Percentiles rank a stretch among this genome's conserved stretches.
Evolutionary conservation across 2,113 vertebrate species (phyloP).

Genomic region (Carollia perspicillata): DNA sequence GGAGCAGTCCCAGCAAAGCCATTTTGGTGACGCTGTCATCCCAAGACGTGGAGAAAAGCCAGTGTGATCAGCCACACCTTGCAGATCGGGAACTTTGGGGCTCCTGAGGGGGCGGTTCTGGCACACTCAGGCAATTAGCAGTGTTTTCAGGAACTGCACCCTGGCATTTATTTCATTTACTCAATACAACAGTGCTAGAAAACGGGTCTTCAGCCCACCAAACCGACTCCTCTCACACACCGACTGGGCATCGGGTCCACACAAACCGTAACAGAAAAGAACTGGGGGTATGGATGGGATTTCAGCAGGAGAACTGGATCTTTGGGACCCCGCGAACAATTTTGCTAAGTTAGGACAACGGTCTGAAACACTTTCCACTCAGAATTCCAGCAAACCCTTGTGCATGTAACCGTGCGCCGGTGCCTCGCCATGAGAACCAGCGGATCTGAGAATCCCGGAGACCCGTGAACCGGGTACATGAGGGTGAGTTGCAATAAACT

Average conservation of each 20-base stretch:
- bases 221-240: neutral
- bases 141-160: neutral
- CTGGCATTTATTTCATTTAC: neutral
- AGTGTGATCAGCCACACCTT: neutral
- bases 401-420: rapidly evolving
- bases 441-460: neutral
- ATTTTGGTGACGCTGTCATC: neutral
- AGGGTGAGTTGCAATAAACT: neutral
- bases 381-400: neutral
- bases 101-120: no score
- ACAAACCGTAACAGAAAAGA: neutral
- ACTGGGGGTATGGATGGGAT: neutral
- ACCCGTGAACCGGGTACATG: rapidly evolving
- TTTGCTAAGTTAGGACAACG: neutral
- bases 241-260: rapidly evolving
- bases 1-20: neutral
- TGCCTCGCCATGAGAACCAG: rapidly evolving
- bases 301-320: neutral
- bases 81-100: rapidly evolving
- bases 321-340: neutral
- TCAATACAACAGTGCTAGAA: neutral
- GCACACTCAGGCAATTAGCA: neutral
- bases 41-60: neutral
- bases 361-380: neutral
- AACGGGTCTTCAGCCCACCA: neutral